Base-by-base conservation (phyloP, 2,113 vertebrate genomes). In the Ivindomyrus marchei region DNA sequence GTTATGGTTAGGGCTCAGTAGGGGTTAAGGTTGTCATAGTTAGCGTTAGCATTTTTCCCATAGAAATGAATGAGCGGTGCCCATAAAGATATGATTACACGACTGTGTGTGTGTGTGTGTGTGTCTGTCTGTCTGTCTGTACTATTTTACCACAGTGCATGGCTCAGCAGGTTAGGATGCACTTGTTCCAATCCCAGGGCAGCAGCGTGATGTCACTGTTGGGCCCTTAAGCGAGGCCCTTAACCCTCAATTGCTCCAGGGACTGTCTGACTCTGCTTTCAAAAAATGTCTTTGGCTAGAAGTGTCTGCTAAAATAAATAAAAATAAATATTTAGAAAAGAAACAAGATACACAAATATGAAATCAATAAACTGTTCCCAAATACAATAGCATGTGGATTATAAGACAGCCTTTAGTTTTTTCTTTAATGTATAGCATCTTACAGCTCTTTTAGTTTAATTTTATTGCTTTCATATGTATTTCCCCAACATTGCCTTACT, bases 291-390 rank as follows among this genome's bases (percentile, higher is more conserved):
- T 31, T 70, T 31, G 62, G 27, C 27, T 31, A 11, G n/a, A 70
- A 70, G 10, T 27, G 3, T 70, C 10, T 70, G 56, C 62, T 10
- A 66, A 66, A 66, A 66, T 13, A 31, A 70, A 31, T 31, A 70
- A 31, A 70, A 70, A 70, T 70, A 70, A 70, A 31, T 70, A 70
- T 70, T 31, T 31, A 70, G 62, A 13, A 70, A 70, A 70, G 27
- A 70, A 70, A 70, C n/a, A 70, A 70, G 62, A 70, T 70, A 31
- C 62, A 70, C 62, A 70, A 42, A 80, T 80, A 80, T 80, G 74
- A 80, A 42, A 80, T 80, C 74, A 80, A 80, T 80, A 39, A 80
- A 80, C 36, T 80, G 31, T 80, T 42, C 36, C 36, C 36, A 80
- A 19, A 39, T 80, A 39, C 42, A 80, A 42, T 42, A 19, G 74